phyloP scores from a whole-genome alignment of 2,797 vertebrate species.

The Hippoglossus hippoglossus region DNA sequence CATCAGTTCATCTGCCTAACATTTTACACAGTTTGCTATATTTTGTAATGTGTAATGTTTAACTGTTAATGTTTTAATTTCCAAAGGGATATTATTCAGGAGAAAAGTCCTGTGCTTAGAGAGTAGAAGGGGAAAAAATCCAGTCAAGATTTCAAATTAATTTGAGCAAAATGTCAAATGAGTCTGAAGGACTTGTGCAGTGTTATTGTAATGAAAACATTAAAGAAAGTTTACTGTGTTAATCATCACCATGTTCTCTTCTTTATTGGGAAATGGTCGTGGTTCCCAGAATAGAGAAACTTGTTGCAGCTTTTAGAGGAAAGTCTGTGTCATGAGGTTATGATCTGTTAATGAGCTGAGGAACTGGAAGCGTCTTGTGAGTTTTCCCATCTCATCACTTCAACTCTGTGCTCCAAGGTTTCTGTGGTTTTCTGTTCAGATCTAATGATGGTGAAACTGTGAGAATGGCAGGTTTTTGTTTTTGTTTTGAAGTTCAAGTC shows the following conservation, averaged over 20 bases:
- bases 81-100: too few species aligned
- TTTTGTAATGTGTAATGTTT: not conserved
- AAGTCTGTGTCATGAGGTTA: conserved; percentile 27
- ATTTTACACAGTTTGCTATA: conserved; percentile 17
- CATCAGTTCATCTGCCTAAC: not conserved
- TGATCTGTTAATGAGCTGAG: conserved; percentile 18
- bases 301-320: conserved; percentile 33
- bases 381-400: conserved; percentile 48
- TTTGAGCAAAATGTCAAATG: conserved; percentile 24
- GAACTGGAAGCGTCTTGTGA: conserved; percentile 37
- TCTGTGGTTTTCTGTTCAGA: not conserved
- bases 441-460: not conserved
- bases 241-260: conserved; percentile 5
- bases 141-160: not conserved
- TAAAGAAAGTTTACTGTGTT: conserved; percentile 18
- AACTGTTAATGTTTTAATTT: too few species aligned
- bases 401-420: conserved; percentile 13
- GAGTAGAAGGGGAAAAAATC: conserved; percentile 12
- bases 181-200: not conserved
- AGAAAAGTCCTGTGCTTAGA: conserved; percentile 4
- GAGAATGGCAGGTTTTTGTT: not conserved
- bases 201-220: not conserved
- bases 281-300: conserved; percentile 33
- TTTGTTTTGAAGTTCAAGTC: too few species aligned
- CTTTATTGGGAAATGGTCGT: conserved; percentile 17